phyloP scores from a whole-genome alignment of 2,113 vertebrate species.

The Mustelus asterias region DNA sequence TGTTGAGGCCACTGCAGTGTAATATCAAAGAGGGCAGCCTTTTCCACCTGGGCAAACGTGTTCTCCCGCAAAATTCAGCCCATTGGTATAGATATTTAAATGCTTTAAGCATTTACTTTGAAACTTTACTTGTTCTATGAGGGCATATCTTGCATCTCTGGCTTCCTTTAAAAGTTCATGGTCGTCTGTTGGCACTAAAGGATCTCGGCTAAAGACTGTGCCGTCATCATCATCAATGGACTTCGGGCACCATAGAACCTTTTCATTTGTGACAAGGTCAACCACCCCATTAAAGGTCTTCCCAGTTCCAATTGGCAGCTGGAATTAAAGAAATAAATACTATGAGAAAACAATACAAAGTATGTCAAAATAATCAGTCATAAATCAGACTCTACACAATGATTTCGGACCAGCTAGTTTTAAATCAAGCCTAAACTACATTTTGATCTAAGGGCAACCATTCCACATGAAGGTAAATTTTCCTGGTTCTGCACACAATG shows the following conservation, averaged over 20 bases:
- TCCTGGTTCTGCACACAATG: background rate
- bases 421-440: background rate
- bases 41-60: no score
- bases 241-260: slow-evolving; percentile 64
- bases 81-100: background rate
- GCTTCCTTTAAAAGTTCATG: slow-evolving; percentile 62
- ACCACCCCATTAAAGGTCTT: slow-evolving; percentile 80
- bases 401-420: background rate
- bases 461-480: background rate
- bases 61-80: no score
- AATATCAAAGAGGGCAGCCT: no score
- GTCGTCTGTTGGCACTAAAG: slow-evolving; percentile 57
- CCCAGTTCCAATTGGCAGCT: slow-evolving; percentile 80
- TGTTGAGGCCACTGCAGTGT: no score
- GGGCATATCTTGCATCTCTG: slow-evolving; percentile 65
- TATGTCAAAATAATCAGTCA: background rate
- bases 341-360: slow-evolving; percentile 41
- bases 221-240: slow-evolving; percentile 62
- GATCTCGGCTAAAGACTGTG: slow-evolving; percentile 64
- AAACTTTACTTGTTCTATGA: slow-evolving; percentile 90
- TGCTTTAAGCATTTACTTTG: slow-evolving; percentile 55
- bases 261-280: slow-evolving; percentile 77
- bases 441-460: background rate
- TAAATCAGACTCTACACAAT: background rate
- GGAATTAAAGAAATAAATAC: slow-evolving; percentile 36